Evolutionary conservation across 2,797 vertebrate species (phyloP).

Genomic region (Martes flavigula): DNA sequence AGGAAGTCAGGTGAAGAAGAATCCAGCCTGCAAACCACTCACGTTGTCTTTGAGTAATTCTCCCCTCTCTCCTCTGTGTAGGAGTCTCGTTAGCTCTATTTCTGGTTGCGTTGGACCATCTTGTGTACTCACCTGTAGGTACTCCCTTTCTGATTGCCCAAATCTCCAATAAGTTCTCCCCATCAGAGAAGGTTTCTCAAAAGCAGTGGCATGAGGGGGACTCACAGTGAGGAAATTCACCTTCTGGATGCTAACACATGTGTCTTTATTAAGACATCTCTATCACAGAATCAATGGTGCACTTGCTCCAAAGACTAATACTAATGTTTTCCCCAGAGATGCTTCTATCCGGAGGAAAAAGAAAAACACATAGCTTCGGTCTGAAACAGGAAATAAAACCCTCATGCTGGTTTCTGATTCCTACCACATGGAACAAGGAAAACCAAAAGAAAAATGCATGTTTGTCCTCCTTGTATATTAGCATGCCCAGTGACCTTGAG

Average conservation of each 20-base stretch:
- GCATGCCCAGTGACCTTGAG: not conserved
- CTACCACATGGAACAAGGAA: not conserved
- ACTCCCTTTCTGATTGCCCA: not conserved
- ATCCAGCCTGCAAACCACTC: not conserved
- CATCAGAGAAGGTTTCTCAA: not conserved
- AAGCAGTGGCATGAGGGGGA: not conserved
- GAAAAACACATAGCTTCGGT: not conserved
- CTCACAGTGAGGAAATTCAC: not conserved
- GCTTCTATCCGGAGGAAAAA: not conserved
- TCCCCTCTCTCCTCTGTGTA: not conserved
- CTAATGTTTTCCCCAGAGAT: not conserved
- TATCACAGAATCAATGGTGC: not conserved
- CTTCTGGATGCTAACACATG: not conserved
- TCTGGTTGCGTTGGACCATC: not conserved
- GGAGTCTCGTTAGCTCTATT: not conserved
- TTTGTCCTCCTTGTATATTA: not conserved
- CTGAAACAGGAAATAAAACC: conserved; percentile 44
- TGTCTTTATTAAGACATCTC: not conserved
- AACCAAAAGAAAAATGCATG: not conserved
- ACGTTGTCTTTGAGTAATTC: not conserved
- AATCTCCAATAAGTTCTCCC: not conserved
- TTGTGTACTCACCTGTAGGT: not conserved
- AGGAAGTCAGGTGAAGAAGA: not conserved
- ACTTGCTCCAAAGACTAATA: not conserved
- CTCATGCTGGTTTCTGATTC: not conserved